These are phyloP conservation scores for Charanyca ferruginea DNA, from an alignment of 2,888 invertebrate genomes.

Conservation along the genomic window DNA sequence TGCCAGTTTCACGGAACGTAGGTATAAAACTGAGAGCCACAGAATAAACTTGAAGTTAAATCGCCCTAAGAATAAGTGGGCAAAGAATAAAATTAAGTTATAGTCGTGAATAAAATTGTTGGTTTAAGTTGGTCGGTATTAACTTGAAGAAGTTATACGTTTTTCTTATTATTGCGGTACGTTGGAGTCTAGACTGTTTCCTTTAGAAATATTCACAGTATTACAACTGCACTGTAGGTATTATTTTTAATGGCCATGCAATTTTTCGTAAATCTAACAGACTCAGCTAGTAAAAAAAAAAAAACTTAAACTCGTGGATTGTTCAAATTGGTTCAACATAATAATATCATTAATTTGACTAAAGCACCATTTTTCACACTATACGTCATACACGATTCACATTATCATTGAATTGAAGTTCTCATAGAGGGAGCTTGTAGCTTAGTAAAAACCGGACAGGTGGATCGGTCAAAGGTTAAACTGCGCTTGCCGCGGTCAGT, in stretches of 20 bases:
- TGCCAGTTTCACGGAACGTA: conserved; percentile 53
- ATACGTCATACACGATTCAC: no score
- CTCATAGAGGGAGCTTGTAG: no score
- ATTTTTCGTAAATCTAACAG: conserved; percentile 12
- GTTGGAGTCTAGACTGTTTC: conserved; percentile 21
- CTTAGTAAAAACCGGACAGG: no score
- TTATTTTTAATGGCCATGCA: conserved; percentile 29
- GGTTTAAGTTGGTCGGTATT: conserved; percentile 46
- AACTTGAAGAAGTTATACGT: conserved; percentile 44
- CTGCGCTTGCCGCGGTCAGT: no score
- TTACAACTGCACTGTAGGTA: conserved; percentile 9
- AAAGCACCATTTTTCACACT: no score
- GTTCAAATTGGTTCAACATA: neutral
- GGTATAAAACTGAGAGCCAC: conserved; percentile 57
- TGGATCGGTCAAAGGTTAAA: no score
- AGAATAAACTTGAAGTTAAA: conserved; percentile 66
- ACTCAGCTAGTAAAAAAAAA: neutral
- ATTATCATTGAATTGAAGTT: neutral
- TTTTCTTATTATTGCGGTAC: conserved; percentile 40
- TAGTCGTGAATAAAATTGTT: conserved; percentile 47
- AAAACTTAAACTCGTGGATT: conserved; percentile 5
- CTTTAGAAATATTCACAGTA: neutral
- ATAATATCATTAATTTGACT: no score
- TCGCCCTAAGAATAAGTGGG: conserved; percentile 58
- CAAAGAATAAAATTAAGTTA: conserved; percentile 62